Evolutionary conservation across 2,797 vertebrate species (phyloP), one percentile per base, ranked within the genome.

Genomic region (Phataginus tricuspis): DNA sequence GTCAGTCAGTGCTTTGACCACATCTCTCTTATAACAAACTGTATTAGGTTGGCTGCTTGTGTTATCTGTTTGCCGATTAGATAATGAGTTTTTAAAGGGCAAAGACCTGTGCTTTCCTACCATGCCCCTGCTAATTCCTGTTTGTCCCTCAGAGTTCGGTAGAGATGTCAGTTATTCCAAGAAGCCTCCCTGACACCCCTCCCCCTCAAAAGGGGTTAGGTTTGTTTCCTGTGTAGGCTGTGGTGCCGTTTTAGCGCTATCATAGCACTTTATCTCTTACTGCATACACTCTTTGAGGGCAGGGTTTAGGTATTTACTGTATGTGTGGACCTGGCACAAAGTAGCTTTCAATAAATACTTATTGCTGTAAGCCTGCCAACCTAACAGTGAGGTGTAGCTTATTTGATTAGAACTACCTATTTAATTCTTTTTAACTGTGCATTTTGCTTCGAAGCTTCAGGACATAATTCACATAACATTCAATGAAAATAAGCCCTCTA

Each of bases 391-490:
- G 39, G 57, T 21, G 9, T 12, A 86, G 42, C 5, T 14, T 59
- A 59, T 55, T 79, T 45, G 61, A 61, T 53, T 34, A 87, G 53
- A 94, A 63, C 18, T 72, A 23, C 7, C 4, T 55, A 78, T 25
- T 69, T 64, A 27, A 80, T 86, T 86, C 34, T 49, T 86, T 57
- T 29, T 79, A 86, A 78, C 5, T 18, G 18, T 53, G 25, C 11
- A 66, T 74, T 91, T 91, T 31, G 72, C 51, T 51, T 71, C 86
- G 69, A 64, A 64, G 86, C n/a, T 59, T 83, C 49, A 95, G 42
- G 51, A 96, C 94, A 61, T n/a, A 82, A 79, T 34, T 94, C 55
- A 68, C 1, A 27, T 39, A 89, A 88, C 37, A 7, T 37, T 78
- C 42, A 51, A 27, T 14, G 88, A 80, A 91, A 96, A 80, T 49